phyloP scores from a whole-genome alignment of 2,797 vertebrate species.

The Podarcis siculus region DNA sequence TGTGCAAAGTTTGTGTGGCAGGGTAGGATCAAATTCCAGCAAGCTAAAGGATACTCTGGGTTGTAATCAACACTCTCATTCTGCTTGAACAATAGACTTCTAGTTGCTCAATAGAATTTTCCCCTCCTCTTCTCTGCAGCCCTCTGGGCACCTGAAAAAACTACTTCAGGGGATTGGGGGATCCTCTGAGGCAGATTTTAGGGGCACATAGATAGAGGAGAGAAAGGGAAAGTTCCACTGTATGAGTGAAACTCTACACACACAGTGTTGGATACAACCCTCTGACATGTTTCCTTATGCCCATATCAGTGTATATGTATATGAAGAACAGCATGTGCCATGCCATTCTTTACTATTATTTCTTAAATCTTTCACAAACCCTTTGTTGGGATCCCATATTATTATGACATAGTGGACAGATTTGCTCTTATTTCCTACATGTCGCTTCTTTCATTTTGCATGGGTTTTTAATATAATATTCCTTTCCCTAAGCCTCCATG shows the following conservation, averaged over 20 bases:
- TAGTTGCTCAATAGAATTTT: too few relatives aligned
- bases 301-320: not conserved
- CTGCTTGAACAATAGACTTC: too few relatives aligned
- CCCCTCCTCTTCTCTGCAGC: too few relatives aligned
- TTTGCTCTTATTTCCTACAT: conserved; percentile 1
- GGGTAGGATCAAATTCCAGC: not conserved
- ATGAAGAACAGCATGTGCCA: not conserved
- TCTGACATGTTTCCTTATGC: not conserved
- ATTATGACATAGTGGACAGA: too few relatives aligned
- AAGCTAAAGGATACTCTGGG: not conserved
- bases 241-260: too few relatives aligned
- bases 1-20: not conserved
- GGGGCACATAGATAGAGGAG: too few relatives aligned
- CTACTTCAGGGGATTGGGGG: too few relatives aligned
- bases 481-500: not conserved
- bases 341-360: not conserved
- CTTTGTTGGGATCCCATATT: not conserved
- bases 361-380: not conserved
- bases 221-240: too few relatives aligned
- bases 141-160: too few relatives aligned
- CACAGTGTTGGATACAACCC: too few relatives aligned
- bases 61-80: too few relatives aligned
- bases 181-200: too few relatives aligned
- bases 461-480: not conserved
- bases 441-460: not conserved